Percentiles rank a stretch among this genome's conserved stretches.
phyloP scores from a whole-genome alignment of 2,797 vertebrate genomes.

The Schizopygopsis malacanthus region DNA sequence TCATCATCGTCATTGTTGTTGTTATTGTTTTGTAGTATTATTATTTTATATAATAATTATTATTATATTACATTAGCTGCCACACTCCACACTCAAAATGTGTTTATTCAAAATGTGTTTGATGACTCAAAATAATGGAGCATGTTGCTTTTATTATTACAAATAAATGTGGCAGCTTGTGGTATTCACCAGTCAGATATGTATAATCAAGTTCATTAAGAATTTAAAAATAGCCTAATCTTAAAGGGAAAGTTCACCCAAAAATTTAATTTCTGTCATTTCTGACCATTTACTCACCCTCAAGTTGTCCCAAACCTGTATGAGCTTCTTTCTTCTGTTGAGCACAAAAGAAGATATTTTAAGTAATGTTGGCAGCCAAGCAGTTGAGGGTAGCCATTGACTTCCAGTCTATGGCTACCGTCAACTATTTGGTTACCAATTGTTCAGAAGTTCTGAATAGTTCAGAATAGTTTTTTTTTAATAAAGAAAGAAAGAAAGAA shows the following conservation, averaged over 20 bases:
- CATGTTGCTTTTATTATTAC: background rate
- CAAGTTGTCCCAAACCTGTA: too few species aligned
- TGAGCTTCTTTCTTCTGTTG: too few species aligned
- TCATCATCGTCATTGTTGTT: background rate
- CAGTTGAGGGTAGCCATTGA: background rate
- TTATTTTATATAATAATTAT: background rate
- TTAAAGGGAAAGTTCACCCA: too few species aligned
- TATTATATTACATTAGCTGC: background rate
- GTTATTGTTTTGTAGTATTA: background rate
- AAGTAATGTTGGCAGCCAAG: constrained; percentile 6
- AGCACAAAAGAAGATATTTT: background rate
- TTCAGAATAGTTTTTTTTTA: too few species aligned
- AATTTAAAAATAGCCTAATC: background rate
- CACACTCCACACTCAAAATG: background rate
- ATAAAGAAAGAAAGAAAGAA: background rate
- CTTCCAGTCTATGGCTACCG: background rate
- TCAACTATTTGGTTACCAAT: too few species aligned
- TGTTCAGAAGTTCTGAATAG: too few species aligned
- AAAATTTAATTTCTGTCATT: too few species aligned
- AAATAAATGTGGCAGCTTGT: background rate
- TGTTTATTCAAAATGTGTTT: background rate
- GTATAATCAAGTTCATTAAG: background rate
- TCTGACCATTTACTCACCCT: too few species aligned
- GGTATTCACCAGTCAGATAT: background rate
- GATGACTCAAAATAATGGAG: background rate